Evolutionary conservation across 30 jellyfish, hydroid and myxozoan species (phyloP).

Genomic region (Morbakka virulenta): DNA sequence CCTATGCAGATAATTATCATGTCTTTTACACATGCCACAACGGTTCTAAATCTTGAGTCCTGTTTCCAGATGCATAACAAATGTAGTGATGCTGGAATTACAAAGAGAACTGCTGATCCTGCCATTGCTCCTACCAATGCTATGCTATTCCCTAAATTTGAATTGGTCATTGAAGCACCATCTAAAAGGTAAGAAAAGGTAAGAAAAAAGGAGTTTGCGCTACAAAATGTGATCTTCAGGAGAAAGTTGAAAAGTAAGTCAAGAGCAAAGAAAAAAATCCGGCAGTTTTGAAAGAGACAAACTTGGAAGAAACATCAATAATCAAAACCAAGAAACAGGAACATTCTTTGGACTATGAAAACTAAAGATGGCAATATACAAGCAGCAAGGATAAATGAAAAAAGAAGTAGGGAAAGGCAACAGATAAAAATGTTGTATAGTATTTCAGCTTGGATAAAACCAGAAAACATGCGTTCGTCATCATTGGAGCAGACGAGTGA

Average conservation of each 20-base stretch:
- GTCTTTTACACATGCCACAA: slow-evolving; percentile 24
- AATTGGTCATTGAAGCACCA: slow-evolving; percentile 57
- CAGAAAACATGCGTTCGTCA: too few species aligned
- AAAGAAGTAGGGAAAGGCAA: too few species aligned
- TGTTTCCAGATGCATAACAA: slow-evolving; percentile 65
- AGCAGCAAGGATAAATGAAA: too few species aligned
- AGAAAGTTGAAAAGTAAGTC: background rate
- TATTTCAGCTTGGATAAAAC: too few species aligned
- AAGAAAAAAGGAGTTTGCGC: background rate
- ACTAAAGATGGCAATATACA: too few species aligned
- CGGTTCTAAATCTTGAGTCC: slow-evolving; percentile 8
- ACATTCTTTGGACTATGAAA: too few species aligned
- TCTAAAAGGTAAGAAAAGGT: slow-evolving; percentile 7
- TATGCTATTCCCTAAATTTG: slow-evolving; percentile 68
- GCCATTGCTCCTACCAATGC: slow-evolving; percentile 84
- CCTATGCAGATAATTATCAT: slow-evolving; percentile 52
- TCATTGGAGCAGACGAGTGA: too few species aligned
- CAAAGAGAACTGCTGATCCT: slow-evolving; percentile 83
- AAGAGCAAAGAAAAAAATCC: too few species aligned
- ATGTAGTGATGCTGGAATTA: slow-evolving; percentile 65
- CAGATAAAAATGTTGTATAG: too few species aligned
- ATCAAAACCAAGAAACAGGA: too few species aligned
- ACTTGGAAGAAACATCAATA: too few species aligned
- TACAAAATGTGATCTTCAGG: background rate
- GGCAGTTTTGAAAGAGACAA: too few species aligned